Conservation (phyloP, 2,797 vertebrate genomes). For the Protosalanx chinensis region DNA sequence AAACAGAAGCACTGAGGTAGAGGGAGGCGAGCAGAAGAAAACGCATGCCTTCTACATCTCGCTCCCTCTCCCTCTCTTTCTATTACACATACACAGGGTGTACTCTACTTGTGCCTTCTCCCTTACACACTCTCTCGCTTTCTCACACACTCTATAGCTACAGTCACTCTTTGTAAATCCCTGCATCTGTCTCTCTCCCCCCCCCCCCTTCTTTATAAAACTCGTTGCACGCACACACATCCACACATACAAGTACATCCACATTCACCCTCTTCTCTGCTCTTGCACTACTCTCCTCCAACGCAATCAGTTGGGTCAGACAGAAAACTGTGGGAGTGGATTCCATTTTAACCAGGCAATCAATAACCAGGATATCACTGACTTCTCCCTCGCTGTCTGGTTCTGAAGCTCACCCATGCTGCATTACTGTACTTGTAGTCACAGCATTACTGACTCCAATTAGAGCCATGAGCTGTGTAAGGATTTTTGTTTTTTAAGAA, state of each 20-base stretch:
- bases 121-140: neutral
- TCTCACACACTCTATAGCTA: neutral
- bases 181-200: neutral
- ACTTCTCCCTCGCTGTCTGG: neutral
- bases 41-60: neutral
- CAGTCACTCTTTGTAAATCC: neutral
- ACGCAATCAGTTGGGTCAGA: slow-evolving; percentile 19
- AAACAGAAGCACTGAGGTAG: neutral
- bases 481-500: neutral
- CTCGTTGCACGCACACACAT: neutral
- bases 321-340: slow-evolving; percentile 7
- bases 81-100: neutral
- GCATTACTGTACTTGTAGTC: neutral
- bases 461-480: neutral
- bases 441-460: slow-evolving; percentile 1
- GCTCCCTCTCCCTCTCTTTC: neutral
- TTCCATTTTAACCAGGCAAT: slow-evolving; percentile 15
- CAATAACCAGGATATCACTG: neutral
- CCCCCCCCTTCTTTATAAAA: too few species aligned
- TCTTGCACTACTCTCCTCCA: slow-evolving; percentile 3
- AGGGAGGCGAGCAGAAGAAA: neutral
- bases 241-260: neutral
- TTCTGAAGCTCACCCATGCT: neutral
- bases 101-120: neutral
- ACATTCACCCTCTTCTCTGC: slow-evolving; percentile 1